A percentile compares a stretch with the other conserved stretches of the same genome.
phyloP scores from a whole-genome alignment of 2,888 invertebrate species.

The Eupithecia subfuscata region DNA sequence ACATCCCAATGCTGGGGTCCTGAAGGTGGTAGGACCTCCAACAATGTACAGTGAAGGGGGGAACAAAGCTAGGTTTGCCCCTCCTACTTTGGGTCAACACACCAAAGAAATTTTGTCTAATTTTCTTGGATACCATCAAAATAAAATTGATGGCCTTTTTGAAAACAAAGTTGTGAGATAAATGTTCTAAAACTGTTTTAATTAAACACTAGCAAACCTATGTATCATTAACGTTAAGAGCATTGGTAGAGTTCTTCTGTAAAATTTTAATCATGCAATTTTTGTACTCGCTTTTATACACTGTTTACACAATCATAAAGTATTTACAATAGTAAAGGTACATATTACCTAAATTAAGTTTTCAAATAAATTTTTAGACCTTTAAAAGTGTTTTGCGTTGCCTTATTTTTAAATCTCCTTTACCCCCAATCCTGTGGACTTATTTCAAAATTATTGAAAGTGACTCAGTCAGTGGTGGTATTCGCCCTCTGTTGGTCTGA shows the following conservation, averaged over 20 bases:
- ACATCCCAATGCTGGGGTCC: slow-evolving; percentile 87
- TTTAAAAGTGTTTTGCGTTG: neutral
- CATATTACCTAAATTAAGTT: neutral
- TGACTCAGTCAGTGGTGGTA: no score
- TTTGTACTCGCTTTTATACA: neutral
- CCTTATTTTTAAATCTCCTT: neutral
- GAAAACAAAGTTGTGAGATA: slow-evolving; percentile 70
- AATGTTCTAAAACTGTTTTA: slow-evolving; percentile 4
- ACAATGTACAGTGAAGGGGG: slow-evolving; percentile 90
- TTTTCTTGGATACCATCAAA: slow-evolving; percentile 85
- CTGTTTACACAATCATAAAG: neutral
- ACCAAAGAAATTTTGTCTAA: slow-evolving; percentile 89
- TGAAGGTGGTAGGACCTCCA: slow-evolving; percentile 94
- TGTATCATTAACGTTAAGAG: neutral
- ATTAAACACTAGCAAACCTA: neutral
- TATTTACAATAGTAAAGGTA: neutral
- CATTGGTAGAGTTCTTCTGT: neutral
- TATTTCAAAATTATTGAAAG: neutral
- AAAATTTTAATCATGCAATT: neutral
- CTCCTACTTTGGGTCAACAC: slow-evolving; percentile 95
- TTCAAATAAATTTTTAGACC: neutral
- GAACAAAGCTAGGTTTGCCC: slow-evolving; percentile 88
- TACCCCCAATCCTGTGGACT: neutral
- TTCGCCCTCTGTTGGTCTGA: neutral
- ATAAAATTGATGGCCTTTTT: slow-evolving; percentile 84